phyloP scores from a whole-genome alignment of 2,888 invertebrate genomes.

The Linnaemya vulpina region DNA sequence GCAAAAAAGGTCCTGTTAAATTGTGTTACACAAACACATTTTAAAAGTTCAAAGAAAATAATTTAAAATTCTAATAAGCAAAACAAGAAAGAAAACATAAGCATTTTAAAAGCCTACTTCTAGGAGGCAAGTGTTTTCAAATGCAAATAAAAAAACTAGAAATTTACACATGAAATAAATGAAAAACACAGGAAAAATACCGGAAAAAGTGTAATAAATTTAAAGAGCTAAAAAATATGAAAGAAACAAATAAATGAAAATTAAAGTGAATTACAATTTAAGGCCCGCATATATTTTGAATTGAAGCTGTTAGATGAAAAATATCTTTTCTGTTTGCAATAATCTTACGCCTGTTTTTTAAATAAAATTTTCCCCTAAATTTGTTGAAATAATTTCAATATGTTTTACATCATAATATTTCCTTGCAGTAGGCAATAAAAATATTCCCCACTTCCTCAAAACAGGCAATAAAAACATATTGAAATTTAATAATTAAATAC shows the following conservation, averaged over 20 bases:
- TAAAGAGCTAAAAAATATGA: background rate
- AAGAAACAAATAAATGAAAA: background rate
- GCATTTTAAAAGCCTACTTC: conserved; percentile 22
- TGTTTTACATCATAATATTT: too few species aligned
- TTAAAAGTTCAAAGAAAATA: background rate
- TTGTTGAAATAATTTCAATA: background rate
- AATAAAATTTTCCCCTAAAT: background rate
- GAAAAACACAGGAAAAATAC: background rate
- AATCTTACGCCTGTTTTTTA: background rate
- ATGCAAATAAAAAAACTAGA: background rate
- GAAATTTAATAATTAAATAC: background rate
- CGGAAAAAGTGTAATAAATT: background rate
- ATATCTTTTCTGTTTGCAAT: too few species aligned
- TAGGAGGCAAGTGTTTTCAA: conserved; percentile 4
- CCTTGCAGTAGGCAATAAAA: too few species aligned
- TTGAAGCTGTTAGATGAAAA: too few species aligned
- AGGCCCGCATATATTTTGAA: too few species aligned
- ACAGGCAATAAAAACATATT: too few species aligned
- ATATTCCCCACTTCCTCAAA: too few species aligned
- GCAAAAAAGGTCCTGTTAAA: background rate
- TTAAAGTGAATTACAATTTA: too few species aligned
- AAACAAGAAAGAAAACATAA: background rate
- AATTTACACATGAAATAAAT: background rate
- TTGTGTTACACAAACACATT: conserved; percentile 19
- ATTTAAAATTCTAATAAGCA: conserved; percentile 36